A percentile compares a stretch with the other conserved stretches of the same genome.
phyloP scores from a whole-genome alignment of 2,113 vertebrate genomes.

The Daphoenositta chrysoptera region DNA sequence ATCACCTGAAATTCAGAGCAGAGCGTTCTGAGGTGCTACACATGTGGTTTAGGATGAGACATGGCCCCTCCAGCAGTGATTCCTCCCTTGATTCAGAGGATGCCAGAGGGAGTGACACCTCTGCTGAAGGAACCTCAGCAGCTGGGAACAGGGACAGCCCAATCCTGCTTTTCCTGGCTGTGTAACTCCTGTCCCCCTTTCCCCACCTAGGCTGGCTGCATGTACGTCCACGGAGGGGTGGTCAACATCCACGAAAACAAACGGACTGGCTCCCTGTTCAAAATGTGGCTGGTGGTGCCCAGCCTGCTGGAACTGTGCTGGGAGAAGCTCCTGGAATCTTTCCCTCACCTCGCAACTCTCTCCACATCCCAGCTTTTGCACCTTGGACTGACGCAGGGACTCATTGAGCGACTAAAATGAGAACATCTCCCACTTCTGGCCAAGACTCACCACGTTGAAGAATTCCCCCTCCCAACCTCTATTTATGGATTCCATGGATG shows the following conservation, averaged over 20 bases:
- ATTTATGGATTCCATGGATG: slow-evolving; percentile 70
- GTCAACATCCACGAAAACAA: slow-evolving; percentile 97
- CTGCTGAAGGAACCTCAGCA: background rate
- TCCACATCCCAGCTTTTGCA: slow-evolving; percentile 87
- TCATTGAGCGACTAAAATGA: slow-evolving; percentile 93
- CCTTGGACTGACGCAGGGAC: slow-evolving; percentile 94
- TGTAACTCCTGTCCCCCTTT: background rate
- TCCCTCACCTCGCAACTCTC: slow-evolving; percentile 85
- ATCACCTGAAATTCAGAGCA: background rate
- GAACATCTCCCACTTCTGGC: background rate
- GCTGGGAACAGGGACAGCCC: background rate
- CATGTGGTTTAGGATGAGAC: fast-evolving
- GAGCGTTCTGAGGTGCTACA: background rate
- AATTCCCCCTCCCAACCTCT: background rate
- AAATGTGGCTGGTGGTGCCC: slow-evolving; percentile 95
- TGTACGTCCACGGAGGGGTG: slow-evolving; percentile 97
- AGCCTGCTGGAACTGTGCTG: slow-evolving; percentile 96
- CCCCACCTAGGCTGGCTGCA: slow-evolving; percentile 87
- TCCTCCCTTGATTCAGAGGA: background rate
- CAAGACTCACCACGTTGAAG: slow-evolving; percentile 21
- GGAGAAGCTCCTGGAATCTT: slow-evolving; percentile 88
- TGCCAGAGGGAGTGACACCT: background rate
- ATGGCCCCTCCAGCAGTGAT: fast-evolving
- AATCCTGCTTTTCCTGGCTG: fast-evolving
- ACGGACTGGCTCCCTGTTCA: slow-evolving; percentile 95